phyloP scores from a whole-genome alignment of 2,888 invertebrate genomes.

The Acleris holmiana region DNA sequence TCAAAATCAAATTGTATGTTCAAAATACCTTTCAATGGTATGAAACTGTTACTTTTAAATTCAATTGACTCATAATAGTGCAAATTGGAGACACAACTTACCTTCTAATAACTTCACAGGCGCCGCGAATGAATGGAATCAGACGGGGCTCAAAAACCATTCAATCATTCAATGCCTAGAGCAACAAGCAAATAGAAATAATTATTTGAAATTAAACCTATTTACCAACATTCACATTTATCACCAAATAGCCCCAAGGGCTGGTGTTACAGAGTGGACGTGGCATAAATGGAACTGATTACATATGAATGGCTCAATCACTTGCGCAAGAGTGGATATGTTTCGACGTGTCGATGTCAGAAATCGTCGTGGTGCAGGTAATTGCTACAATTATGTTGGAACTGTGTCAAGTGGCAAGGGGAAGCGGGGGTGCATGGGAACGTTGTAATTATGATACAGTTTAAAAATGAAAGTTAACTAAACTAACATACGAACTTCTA shows the following conservation, averaged over 20 bases:
- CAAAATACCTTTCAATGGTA: no score
- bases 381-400: slow-evolving; percentile 80
- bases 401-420: slow-evolving; percentile 74
- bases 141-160: background rate
- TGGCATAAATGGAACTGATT: slow-evolving; percentile 69
- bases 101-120: background rate
- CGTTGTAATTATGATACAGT: background rate
- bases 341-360: slow-evolving; percentile 72
- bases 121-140: background rate
- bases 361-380: slow-evolving; percentile 57
- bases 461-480: slow-evolving; percentile 5
- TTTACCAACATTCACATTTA: slow-evolving; percentile 18
- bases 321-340: slow-evolving; percentile 75
- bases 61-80: no score
- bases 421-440: slow-evolving; percentile 49
- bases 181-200: slow-evolving; percentile 16
- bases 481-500: no score
- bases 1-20: no score
- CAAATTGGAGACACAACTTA: no score
- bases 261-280: slow-evolving; percentile 55
- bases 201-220: slow-evolving; percentile 24
- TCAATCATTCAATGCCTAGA: slow-evolving; percentile 8
- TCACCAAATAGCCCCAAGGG: slow-evolving; percentile 54
- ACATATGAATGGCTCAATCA: slow-evolving; percentile 76
- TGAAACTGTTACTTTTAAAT: no score